phyloP scores from a whole-genome alignment of 2,113 vertebrate genomes.

The Platichthys flesus region DNA sequence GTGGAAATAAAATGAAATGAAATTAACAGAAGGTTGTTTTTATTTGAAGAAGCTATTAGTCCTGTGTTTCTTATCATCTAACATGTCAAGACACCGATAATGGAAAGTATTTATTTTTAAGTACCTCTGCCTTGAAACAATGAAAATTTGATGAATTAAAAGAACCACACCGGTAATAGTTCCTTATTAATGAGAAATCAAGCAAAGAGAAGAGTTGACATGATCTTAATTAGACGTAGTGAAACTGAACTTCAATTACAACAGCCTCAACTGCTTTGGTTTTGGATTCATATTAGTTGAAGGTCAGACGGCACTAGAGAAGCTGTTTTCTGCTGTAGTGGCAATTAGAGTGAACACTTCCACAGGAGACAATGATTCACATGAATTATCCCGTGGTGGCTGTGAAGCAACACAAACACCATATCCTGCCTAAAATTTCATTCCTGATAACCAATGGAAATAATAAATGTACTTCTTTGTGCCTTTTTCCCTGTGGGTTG shows the following conservation, averaged over 20 bases:
- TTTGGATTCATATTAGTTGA: conserved; percentile 27
- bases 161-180: too few relatives aligned
- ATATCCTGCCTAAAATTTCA: not conserved
- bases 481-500: not conserved
- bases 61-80: not conserved
- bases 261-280: conserved; percentile 8
- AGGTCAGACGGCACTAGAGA: conserved; percentile 9
- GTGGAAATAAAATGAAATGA: too few relatives aligned
- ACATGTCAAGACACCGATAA: conserved; percentile 17
- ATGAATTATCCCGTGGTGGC: conserved; percentile 16
- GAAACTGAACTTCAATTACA: not conserved
- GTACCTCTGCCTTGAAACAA: conserved; percentile 11
- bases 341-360: conserved; percentile 39
- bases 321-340: conserved; percentile 17
- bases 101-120: not conserved
- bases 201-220: not conserved
- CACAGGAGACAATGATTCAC: conserved; percentile 20
- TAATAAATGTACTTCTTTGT: too few relatives aligned
- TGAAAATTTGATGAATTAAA: too few relatives aligned
- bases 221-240: not conserved
- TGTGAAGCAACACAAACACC: conserved; percentile 23
- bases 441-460: not conserved
- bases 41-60: conserved; percentile 28
- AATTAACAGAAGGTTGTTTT: conserved; percentile 19
- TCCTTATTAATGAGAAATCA: not conserved